Evolutionary conservation across 2,797 vertebrate species (phyloP).

Genomic region (Antennarius maculatus): DNA sequence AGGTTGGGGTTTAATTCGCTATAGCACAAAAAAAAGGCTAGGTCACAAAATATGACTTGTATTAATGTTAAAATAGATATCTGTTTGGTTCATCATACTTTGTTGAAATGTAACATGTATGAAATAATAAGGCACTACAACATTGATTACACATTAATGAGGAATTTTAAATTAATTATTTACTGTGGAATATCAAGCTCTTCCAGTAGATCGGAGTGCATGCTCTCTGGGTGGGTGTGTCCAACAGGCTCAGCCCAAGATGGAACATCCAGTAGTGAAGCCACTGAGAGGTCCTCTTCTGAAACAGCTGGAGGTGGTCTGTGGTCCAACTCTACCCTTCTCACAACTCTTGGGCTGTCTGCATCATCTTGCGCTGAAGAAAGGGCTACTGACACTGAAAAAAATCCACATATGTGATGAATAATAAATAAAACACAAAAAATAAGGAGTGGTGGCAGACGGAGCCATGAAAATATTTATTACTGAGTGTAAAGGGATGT

Average conservation of each 20-base stretch:
- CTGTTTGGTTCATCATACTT: neutral
- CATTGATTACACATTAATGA: slow-evolving; percentile 2
- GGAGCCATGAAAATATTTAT: neutral
- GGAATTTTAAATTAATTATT: slow-evolving; percentile 39
- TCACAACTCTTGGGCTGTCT: slow-evolving; percentile 81
- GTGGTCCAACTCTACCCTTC: slow-evolving; percentile 76
- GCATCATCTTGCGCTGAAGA: slow-evolving; percentile 91
- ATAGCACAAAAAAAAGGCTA: slow-evolving; percentile 41
- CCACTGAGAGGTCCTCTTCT: slow-evolving; percentile 93
- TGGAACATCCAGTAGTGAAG: slow-evolving; percentile 88
- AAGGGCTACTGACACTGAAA: slow-evolving; percentile 83
- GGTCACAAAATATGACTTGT: slow-evolving; percentile 21
- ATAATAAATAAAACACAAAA: slow-evolving; percentile 12
- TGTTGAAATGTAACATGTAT: neutral
- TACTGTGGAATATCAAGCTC: slow-evolving; percentile 85
- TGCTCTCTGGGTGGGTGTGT: slow-evolving; percentile 85
- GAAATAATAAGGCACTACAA: neutral
- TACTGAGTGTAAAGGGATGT: neutral
- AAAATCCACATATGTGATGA: slow-evolving; percentile 12
- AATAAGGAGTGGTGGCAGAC: neutral
- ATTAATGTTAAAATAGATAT: neutral
- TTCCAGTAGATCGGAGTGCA: slow-evolving; percentile 87
- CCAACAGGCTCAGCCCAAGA: slow-evolving; percentile 86
- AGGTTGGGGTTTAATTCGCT: slow-evolving; percentile 77
- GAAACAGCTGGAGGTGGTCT: slow-evolving; percentile 92